These are phyloP conservation scores for Pelmatolapia mariae DNA, from an alignment of 2,113 vertebrate species.

Conservation along the genomic window DNA sequence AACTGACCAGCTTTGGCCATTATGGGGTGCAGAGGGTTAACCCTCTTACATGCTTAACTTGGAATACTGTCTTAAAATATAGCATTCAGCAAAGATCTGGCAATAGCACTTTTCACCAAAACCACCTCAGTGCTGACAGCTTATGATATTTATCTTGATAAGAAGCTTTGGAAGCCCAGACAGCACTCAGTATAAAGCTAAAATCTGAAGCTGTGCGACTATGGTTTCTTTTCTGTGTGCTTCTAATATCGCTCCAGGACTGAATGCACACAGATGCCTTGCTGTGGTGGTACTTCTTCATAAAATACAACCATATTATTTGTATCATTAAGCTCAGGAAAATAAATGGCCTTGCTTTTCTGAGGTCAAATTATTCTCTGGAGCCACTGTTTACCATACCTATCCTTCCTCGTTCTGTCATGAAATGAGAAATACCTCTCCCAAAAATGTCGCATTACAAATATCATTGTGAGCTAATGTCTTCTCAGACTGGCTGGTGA, in stretches of 20 bases:
- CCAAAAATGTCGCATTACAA: slow-evolving; percentile 29
- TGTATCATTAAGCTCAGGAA: slow-evolving; percentile 21
- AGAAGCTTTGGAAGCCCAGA: not conserved
- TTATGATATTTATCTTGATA: slow-evolving; percentile 15
- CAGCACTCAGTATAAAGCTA: not conserved
- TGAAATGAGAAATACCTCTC: slow-evolving; percentile 34
- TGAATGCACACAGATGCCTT: not conserved
- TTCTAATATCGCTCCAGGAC: not conserved
- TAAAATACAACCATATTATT: slow-evolving; percentile 6
- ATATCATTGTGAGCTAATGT: slow-evolving; percentile 36
- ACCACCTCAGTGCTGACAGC: not conserved
- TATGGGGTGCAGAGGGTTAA: not conserved
- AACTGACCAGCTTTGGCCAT: not conserved
- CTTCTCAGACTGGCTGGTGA: slow-evolving; percentile 32
- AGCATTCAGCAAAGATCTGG: not conserved
- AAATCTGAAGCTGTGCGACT: not conserved
- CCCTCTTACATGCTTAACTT: not conserved
- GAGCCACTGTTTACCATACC: slow-evolving; percentile 44
- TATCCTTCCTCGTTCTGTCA: slow-evolving; percentile 7
- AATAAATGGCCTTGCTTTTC: slow-evolving; percentile 24
- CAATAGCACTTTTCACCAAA: not conserved
- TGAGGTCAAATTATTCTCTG: slow-evolving; percentile 41
- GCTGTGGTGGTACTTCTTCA: not conserved
- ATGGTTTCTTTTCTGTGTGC: not conserved
- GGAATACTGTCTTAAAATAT: not conserved